Percentiles rank a stretch among this genome's conserved stretches.
phyloP scores from a whole-genome alignment of 1,140 invertebrate species.

The Hermatobates lingyangjiaoensis region DNA sequence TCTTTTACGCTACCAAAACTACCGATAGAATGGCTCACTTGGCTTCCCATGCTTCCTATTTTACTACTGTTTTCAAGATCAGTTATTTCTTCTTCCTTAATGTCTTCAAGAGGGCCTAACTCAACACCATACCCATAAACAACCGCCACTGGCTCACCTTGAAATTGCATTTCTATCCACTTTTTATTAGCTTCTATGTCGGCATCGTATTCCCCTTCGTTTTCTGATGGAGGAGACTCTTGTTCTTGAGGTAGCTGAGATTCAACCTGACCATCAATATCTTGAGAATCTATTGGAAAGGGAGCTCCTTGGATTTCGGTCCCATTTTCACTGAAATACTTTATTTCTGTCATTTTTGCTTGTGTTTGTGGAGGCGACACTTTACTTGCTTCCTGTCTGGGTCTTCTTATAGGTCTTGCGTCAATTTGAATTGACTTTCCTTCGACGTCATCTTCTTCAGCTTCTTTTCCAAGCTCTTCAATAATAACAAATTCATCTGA shows the following conservation, averaged over 20 bases:
- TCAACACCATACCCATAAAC: constrained; percentile 48
- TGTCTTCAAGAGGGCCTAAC: constrained; percentile 65
- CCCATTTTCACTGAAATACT: constrained; percentile 27
- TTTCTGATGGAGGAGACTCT: constrained; percentile 20
- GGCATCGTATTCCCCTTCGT: constrained; percentile 24
- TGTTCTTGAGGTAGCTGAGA: constrained; percentile 14
- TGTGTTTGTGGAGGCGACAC: constrained; percentile 35
- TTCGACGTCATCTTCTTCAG: constrained; percentile 55
- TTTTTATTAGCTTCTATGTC: constrained; percentile 58
- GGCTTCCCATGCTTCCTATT: constrained; percentile 59
- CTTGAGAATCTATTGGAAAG: constrained; percentile 51
- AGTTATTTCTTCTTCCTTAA: constrained; percentile 71
- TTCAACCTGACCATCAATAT: constrained; percentile 19
- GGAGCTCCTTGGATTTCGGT: constrained; percentile 31
- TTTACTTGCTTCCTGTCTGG: constrained; percentile 18
- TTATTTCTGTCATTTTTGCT: constrained; percentile 31
- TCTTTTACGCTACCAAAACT: constrained; percentile 53
- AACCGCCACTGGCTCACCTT: constrained; percentile 41
- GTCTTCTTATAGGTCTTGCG: not conserved
- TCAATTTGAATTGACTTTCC: constrained; percentile 54
- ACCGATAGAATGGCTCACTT: constrained; percentile 51
- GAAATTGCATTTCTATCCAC: constrained; percentile 76
- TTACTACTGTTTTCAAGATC: constrained; percentile 61
- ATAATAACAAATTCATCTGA: constrained; percentile 73
- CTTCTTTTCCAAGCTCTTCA: constrained; percentile 67